Evolutionary conservation across 1,140 invertebrate genomes (phyloP).

Genomic region (Zaprionus taronus): DNA sequence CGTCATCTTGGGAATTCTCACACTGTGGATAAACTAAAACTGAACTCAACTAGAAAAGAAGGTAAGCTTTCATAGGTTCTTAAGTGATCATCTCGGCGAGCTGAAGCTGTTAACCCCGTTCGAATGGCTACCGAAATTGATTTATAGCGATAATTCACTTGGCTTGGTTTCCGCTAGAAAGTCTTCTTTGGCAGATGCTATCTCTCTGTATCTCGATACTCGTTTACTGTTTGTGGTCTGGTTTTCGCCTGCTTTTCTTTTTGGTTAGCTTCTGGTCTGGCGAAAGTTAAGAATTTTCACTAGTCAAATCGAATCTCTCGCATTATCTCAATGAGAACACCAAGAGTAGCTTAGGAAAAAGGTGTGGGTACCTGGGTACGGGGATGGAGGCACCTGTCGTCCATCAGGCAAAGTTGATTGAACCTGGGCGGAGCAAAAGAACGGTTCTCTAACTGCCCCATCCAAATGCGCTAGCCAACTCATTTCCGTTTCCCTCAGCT

Average conservation of each 20-base stretch:
- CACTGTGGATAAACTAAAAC: slow-evolving; percentile 12
- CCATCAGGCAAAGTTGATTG: slow-evolving; percentile 51
- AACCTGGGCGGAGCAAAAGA: slow-evolving; percentile 34
- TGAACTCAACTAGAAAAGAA: slow-evolving; percentile 32
- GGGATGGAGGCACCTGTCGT: neutral
- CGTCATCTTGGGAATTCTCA: slow-evolving; percentile 66
- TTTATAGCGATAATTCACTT: slow-evolving; percentile 57
- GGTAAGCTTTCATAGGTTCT: slow-evolving; percentile 53
- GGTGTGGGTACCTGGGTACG: no score
- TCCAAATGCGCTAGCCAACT: slow-evolving; percentile 44
- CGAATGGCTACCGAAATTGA: slow-evolving; percentile 44
- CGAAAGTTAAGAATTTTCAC: slow-evolving; percentile 73
- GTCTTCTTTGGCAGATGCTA: slow-evolving; percentile 35
- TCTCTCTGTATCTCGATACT: slow-evolving; percentile 19
- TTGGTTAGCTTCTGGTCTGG: slow-evolving; percentile 31
- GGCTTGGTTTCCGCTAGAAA: slow-evolving; percentile 59
- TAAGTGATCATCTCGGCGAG: neutral
- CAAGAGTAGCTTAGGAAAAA: neutral
- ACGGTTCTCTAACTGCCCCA: slow-evolving; percentile 45
- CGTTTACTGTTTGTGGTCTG: slow-evolving; percentile 29
- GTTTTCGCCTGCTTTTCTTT: slow-evolving; percentile 32
- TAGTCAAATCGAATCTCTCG: slow-evolving; percentile 23
- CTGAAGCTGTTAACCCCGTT: slow-evolving; percentile 46
- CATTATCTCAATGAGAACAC: slow-evolving; percentile 16
- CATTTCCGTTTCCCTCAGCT: slow-evolving; percentile 61